Evolutionary conservation across 2,797 vertebrate species (phyloP).

Genomic region (Heterohyrax brucei): DNA sequence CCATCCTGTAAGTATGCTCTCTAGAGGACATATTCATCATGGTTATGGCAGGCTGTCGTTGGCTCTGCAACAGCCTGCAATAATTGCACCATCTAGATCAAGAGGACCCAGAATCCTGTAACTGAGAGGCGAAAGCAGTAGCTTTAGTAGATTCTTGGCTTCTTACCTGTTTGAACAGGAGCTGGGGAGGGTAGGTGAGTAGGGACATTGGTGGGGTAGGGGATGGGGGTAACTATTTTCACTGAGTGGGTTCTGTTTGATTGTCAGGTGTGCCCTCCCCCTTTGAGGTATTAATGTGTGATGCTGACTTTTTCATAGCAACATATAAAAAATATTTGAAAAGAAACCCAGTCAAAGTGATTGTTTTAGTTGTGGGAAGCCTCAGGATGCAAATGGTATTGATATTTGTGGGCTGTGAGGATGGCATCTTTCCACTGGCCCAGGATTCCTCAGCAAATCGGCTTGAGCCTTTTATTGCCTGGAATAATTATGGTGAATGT

Average conservation of each 20-base stretch:
- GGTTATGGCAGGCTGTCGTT: slow-evolving; percentile 71
- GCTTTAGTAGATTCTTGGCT: neutral
- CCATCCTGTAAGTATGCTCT: slow-evolving; percentile 77
- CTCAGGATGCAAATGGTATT: slow-evolving; percentile 1
- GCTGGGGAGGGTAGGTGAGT: slow-evolving; percentile 77
- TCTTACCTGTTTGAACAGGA: slow-evolving; percentile 60
- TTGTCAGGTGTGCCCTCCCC: neutral
- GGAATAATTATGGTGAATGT: slow-evolving; percentile 42
- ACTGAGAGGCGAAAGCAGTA: slow-evolving; percentile 46
- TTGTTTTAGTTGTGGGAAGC: slow-evolving; percentile 4
- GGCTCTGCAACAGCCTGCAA: slow-evolving; percentile 87
- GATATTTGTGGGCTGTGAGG: neutral
- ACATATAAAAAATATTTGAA: neutral
- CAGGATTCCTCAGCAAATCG: neutral
- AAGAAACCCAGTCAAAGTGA: neutral
- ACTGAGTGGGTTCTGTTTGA: neutral
- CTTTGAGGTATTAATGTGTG: neutral
- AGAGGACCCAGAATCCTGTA: slow-evolving; percentile 59
- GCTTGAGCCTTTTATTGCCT: slow-evolving; percentile 9
- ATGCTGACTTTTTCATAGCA: neutral
- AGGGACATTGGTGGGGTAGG: neutral
- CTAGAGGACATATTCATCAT: slow-evolving; percentile 54
- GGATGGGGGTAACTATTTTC: neutral
- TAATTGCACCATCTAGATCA: slow-evolving; percentile 90
- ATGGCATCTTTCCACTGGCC: neutral